Conservation (phyloP, 2,888 invertebrate species). For the Yponomeuta plumbellus region DNA sequence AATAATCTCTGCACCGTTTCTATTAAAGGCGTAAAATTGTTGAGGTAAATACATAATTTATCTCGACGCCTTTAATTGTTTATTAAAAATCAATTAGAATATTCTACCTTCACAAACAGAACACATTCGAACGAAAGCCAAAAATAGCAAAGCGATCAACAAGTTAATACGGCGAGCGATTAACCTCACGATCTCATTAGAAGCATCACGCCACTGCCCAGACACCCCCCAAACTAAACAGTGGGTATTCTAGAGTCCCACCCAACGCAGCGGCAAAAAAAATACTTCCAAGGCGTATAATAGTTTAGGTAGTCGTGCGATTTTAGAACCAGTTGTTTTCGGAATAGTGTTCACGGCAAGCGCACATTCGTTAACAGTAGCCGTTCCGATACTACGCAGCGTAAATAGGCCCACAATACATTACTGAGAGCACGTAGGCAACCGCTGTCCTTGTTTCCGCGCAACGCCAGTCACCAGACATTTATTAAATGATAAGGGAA, state of each 20-base stretch:
- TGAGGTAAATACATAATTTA: too few relatives aligned
- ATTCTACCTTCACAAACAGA: not conserved
- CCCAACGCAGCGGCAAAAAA: not conserved
- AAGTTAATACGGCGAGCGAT: conserved; percentile 11
- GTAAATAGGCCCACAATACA: conserved; percentile 39
- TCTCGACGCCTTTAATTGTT: not conserved
- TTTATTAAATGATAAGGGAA: not conserved
- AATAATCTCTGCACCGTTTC: too few relatives aligned
- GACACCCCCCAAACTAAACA: not conserved
- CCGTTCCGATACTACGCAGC: not conserved
- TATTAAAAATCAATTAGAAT: not conserved
- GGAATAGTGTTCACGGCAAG: not conserved
- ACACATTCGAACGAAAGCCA: not conserved
- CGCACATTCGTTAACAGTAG: not conserved
- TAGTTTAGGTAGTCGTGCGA: not conserved
- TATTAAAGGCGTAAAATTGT: too few relatives aligned
- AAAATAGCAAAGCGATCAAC: not conserved
- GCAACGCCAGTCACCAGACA: not conserved
- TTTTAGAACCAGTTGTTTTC: not conserved
- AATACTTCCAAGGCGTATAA: not conserved
- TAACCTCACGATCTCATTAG: conserved; percentile 6
- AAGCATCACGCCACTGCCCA: conserved; percentile 16
- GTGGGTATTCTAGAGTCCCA: not conserved
- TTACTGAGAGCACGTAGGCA: conserved; percentile 46
- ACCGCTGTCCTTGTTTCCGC: conserved; percentile 23